A percentile compares a stretch with the other conserved stretches of the same genome.
Evolutionary conservation across 2,797 vertebrate species (phyloP).

Genomic region (Parauchenoglanis ngamensis): DNA sequence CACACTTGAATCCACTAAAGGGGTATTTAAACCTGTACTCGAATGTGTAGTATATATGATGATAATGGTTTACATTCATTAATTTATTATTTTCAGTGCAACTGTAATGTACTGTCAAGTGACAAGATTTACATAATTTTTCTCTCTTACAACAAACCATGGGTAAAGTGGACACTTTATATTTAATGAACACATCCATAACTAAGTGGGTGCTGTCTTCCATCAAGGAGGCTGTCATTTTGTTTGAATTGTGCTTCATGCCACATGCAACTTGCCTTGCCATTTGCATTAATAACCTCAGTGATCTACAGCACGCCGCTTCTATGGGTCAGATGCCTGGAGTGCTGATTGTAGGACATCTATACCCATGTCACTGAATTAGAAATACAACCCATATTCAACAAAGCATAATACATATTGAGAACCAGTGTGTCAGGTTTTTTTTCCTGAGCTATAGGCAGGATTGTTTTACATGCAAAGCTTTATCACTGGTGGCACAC

Average conservation of each 20-base stretch:
- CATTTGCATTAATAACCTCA: background rate
- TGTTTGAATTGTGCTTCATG: background rate
- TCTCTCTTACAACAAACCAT: background rate
- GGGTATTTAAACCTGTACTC: background rate
- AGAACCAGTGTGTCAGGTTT: background rate
- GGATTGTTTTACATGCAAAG: background rate
- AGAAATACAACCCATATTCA: background rate
- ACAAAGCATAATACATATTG: background rate
- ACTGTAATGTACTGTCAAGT: background rate
- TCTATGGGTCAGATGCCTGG: background rate
- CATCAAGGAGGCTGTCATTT: background rate
- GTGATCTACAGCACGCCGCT: background rate
- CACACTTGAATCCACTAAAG: background rate
- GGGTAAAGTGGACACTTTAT: background rate
- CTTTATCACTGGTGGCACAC: constrained; percentile 1
- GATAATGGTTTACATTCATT: background rate
- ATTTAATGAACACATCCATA: background rate
- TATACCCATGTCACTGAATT: background rate
- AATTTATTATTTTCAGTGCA: background rate
- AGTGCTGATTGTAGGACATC: background rate
- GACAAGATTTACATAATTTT: background rate
- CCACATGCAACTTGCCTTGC: background rate
- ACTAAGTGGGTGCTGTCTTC: background rate
- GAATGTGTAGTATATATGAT: background rate
- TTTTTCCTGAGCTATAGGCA: background rate